These are phyloP conservation scores for Xanthia icteritia DNA, from an alignment of 2,888 invertebrate species.

Conservation along the genomic window DNA sequence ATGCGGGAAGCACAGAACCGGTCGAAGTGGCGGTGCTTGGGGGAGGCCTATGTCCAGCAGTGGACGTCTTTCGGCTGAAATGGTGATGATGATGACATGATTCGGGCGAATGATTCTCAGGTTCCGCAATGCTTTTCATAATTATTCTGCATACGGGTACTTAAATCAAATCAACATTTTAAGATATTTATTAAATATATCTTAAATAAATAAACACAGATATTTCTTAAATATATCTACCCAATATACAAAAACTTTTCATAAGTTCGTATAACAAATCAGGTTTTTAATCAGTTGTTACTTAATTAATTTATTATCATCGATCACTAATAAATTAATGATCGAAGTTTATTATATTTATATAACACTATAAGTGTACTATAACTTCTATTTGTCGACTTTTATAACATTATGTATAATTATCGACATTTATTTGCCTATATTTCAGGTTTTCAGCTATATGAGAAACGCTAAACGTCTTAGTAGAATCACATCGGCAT, in stretches of 20 bases:
- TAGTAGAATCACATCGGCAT: neutral
- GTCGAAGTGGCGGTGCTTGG: no score
- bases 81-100: no score
- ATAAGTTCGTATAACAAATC: neutral
- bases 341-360: no score
- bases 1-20: no score
- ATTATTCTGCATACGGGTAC: neutral
- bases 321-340: no score
- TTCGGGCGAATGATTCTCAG: neutral
- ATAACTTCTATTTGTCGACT: neutral
- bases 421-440: slow-evolving; percentile 7
- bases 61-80: no score
- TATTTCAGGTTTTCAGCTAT: neutral
- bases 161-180: neutral
- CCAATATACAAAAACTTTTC: no score
- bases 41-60: no score
- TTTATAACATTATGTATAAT: neutral
- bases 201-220: no score
- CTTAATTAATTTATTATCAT: neutral
- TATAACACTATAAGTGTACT: no score
- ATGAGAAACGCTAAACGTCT: neutral
- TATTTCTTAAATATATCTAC: no score
- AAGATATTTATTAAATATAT: neutral
- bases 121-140: neutral
- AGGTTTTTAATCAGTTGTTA: slow-evolving; percentile 5